These are phyloP conservation scores for Eptesicus fuscus DNA, from an alignment of 2,113 vertebrate species.

Conservation along the genomic window DNA sequence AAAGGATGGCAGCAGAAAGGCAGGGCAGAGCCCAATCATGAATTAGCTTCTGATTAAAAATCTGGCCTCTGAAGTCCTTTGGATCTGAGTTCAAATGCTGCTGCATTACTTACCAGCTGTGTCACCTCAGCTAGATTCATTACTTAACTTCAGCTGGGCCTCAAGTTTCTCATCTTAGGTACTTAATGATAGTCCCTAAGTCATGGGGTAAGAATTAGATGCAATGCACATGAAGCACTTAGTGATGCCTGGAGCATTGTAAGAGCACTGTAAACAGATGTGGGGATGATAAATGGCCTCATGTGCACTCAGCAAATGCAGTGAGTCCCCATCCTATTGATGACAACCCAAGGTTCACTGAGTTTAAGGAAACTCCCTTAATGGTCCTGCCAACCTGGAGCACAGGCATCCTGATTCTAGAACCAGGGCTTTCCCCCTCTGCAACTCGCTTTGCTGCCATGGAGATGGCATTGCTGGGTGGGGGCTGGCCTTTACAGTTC, in stretches of 20 bases:
- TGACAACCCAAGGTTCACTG: neutral
- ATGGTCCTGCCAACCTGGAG: neutral
- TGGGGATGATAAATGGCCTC: neutral
- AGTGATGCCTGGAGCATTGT: neutral
- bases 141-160: neutral
- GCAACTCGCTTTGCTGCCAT: neutral
- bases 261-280: neutral
- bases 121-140: neutral
- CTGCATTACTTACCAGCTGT: neutral
- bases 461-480: neutral
- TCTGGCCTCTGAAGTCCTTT: neutral
- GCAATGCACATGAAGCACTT: neutral
- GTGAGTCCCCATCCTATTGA: neutral
- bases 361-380: neutral
- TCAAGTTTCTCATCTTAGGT: neutral
- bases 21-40: neutral
- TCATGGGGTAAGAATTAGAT: neutral
- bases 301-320: neutral
- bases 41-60: slow-evolving; percentile 13
- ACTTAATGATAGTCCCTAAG: neutral
- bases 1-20: neutral
- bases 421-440: neutral
- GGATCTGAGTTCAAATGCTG: slow-evolving; percentile 4
- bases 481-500: neutral
- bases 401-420: neutral